Evolutionary conservation across 2,888 invertebrate genomes (phyloP), one percentile per base, ranked within the genome.

Genomic region (Pogonocherus hispidulus): DNA sequence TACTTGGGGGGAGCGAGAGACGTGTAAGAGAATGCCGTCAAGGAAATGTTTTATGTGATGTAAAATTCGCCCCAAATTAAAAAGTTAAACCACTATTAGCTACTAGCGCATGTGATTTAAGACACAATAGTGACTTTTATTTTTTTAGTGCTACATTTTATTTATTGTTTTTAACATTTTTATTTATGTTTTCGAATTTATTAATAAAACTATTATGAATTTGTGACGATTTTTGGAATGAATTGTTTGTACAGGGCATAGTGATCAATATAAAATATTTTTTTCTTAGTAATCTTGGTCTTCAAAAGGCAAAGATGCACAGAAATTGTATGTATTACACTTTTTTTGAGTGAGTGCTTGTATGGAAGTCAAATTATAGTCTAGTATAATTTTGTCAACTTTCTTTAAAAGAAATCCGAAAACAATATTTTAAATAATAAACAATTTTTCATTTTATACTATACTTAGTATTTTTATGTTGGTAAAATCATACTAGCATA

Each of bases 21-120:
- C 52, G 46, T 14, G 51, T 47, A 41, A 27, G 27, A 27, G 52
- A 18, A n/a, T 19, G 62, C 62, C 51, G 62, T 68, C 63, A 52
- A 56, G 62, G 54, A 60, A 63, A 56, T 67, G 65, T 65, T 68
- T 52, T 51, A 71, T 71, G 68, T 66, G 68, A 68, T 66, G 68
- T 68, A 68, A 66, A 63, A 55, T 67, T 57, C 60, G 47, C 63
- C 68, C 67, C 64, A 41, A 51, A 60, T 67, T 44, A 54, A 68
- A 71, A 66, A 49, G 68, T 66, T 63, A 66, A 71, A 60, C 70
- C 67, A 67, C 67, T 71, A 51, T 66, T 66, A 70, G 68, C 71
- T 68, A 68, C 70, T 76, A 75, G 76, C 72, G 71, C 75, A 75
- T 77, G 78, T 78, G 78, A 78, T 78, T 27, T 71, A 69, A 78